Base-by-base conservation (phyloP, 2,113 vertebrate species). In the Microtus oregoni region DNA sequence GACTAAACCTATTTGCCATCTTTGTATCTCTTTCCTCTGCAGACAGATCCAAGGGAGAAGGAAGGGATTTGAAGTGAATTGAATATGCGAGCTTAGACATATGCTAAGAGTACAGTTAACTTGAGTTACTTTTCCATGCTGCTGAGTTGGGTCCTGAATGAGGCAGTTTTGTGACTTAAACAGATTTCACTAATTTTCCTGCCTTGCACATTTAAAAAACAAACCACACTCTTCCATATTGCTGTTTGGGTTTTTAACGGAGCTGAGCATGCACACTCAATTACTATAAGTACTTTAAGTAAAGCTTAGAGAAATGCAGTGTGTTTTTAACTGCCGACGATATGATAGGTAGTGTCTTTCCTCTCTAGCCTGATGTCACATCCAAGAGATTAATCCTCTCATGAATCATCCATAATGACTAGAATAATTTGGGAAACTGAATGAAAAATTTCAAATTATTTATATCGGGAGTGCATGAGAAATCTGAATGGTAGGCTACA, bases 321-420 rank as follows among this genome's bases (percentile, higher is more conserved):
- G 97, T 98, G 96, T 98, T 98, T 98, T 98, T 98, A 98, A 98
- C 98, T 98, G 98, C 98, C 98, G 98, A 98, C 97, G 98, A 98
- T 98, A 96, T 98, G 97, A 98, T 98, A 98, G 97, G 98, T 98
- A 97, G 98, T 98, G 98, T 98, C 98, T 98, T 96, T 97, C 98
- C 98, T 98, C 97, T 98, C 96, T 96, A 93, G 96, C 97, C 98
- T 98, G 97, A 98, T 98, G 98, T 98, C 98, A 98, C 97, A 98
- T 98, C 98, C 97, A 98, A 98, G 98, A 98, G 98, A 98, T 98
- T 98, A 98, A 98, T 98, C 97, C 96, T 98, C 96, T 97, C 98
- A 98, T 98, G 98, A 98, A 99, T 98, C 98, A 98, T 98, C 98
- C 97, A 98, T 98, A 98, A 98, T 98, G 98, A 98, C 98, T 98